These are phyloP conservation scores for Rhagoletis pomonella DNA, from an alignment of 1,140 invertebrate species.

Conservation along the genomic window DNA sequence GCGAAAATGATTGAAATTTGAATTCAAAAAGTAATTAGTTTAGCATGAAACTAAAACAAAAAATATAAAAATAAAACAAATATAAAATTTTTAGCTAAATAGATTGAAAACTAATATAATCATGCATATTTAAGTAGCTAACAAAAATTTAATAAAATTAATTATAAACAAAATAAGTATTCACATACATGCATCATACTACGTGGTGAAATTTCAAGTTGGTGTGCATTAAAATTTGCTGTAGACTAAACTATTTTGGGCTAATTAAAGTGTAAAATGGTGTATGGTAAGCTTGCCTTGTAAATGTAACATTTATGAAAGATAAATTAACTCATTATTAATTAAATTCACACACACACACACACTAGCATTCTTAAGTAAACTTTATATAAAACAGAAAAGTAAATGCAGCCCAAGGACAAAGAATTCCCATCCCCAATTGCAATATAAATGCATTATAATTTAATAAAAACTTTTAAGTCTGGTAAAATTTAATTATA, in stretches of 20 bases:
- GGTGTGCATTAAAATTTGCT: background rate
- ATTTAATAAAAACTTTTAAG: too few relatives aligned
- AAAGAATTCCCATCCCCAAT: too few relatives aligned
- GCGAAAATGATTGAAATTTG: background rate
- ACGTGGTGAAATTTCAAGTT: background rate
- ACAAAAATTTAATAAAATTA: conserved; percentile 8
- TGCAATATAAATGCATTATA: too few relatives aligned
- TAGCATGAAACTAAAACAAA: background rate
- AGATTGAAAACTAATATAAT: too few relatives aligned
- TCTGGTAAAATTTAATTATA: too few relatives aligned
- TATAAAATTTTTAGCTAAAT: too few relatives aligned
- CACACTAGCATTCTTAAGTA: conserved; percentile 51
- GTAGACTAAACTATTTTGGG: conserved; percentile 26
- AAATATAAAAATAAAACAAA: too few relatives aligned
- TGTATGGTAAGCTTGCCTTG: background rate
- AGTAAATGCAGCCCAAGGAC: too few relatives aligned
- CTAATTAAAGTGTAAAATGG: background rate
- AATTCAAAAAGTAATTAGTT: conserved; percentile 23
- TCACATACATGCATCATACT: too few relatives aligned
- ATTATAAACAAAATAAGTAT: background rate
- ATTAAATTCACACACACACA: background rate
- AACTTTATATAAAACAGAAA: too few relatives aligned
- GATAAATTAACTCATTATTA: too few relatives aligned
- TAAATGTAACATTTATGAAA: background rate
- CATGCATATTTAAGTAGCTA: background rate